Base-by-base conservation (phyloP, 2,797 vertebrate genomes). In the Urophycis tenuis region DNA sequence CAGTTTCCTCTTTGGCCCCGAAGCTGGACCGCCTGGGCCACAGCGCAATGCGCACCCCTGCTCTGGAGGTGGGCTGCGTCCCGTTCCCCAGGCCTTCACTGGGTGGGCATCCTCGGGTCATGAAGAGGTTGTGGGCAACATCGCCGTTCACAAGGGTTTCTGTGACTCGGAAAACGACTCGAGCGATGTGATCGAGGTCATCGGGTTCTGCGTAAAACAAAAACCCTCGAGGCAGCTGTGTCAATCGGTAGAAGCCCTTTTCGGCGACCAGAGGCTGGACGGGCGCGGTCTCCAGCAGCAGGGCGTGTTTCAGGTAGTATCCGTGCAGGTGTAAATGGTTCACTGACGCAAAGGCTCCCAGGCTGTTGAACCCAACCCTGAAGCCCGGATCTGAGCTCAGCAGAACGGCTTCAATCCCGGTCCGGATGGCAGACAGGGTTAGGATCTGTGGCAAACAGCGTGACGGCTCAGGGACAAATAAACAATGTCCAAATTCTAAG, bases 291-390 rank as follows among this genome's bases (percentile, higher is more conserved):
- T 98, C 96, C 25, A 97, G 83, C 1, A 82, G 90, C 53, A 99
- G 90, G 71, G 92, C 79, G 5, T 88, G 87, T 11, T 86, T 41
- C 77, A 98, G 82, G 86, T 97, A 99, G 78, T 95, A 95, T 7
- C 93, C 95, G 12, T 98, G 96, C 0, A 99, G 88, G 78, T 98
- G 97, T 12, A 98, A 89, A 80, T 98, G 97, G 89, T 98, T 99
- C 74, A 99, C 95, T 0, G 97, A 99, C 12, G 97, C 96, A 83
- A 95, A 93, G 1, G 90, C 97, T 0, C 96, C 96, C 0, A 98
- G 93, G 79, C 97, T 96, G 88, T 99, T 99, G 85, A 99, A 99
- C 1, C 96, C 97, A 0, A 98, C 89, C 0, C 95, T 89, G 86
- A 96, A 96, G n/a, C 93, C 92, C 0, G 94, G 95, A 75, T 95